These are phyloP conservation scores for Lacanobia wlatinum DNA, from an alignment of 2,888 invertebrate species.

Conservation along the genomic window DNA sequence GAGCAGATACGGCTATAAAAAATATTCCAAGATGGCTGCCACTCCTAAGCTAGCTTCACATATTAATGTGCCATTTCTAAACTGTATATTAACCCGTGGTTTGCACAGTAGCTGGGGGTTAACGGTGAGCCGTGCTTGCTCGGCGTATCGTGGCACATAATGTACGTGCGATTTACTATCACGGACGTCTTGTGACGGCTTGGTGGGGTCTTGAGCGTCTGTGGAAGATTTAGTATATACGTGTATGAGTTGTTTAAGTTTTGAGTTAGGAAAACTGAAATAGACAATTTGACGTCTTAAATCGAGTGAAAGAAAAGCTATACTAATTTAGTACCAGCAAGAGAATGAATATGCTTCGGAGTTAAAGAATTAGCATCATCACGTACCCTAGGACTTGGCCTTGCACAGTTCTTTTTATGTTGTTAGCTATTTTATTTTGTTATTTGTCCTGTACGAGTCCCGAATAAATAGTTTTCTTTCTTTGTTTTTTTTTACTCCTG, in stretches of 20 bases:
- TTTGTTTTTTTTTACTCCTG: too few relatives aligned
- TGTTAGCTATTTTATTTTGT: too few relatives aligned
- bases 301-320: too few relatives aligned
- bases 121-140: constrained; percentile 56
- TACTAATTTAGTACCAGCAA: too few relatives aligned
- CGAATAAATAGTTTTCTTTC: too few relatives aligned
- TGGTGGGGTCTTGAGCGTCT: constrained; percentile 23
- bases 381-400: too few relatives aligned
- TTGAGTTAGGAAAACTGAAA: too few relatives aligned
- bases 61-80: constrained; percentile 33
- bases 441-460: too few relatives aligned
- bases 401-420: too few relatives aligned
- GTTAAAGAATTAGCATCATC: too few relatives aligned
- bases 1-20: background rate
- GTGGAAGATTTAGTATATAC: background rate
- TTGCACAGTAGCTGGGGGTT: constrained; percentile 53
- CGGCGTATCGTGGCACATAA: constrained; percentile 58
- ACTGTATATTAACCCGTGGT: constrained; percentile 37
- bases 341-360: too few relatives aligned
- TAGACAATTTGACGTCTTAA: too few relatives aligned
- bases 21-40: constrained; percentile 14
- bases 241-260: background rate
- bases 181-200: constrained; percentile 19
- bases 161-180: constrained; percentile 35
- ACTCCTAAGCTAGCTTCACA: constrained; percentile 3